These are phyloP conservation scores for Nomada lathburiana DNA, from an alignment of 2,888 invertebrate species.

Conservation along the genomic window DNA sequence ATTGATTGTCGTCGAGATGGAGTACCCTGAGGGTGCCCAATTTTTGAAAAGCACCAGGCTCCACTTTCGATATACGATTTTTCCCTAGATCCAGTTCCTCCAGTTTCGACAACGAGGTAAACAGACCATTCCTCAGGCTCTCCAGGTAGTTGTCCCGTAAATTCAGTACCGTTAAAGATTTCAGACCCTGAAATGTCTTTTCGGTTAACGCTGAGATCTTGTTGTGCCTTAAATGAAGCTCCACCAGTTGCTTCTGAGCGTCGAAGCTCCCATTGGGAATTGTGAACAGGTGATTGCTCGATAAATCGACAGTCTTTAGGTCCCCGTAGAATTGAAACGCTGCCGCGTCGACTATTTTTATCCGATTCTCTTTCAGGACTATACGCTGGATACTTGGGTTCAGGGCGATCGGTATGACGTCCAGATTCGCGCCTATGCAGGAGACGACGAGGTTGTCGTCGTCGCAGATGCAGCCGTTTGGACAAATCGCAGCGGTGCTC, in stretches of 20 bases:
- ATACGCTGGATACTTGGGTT: slow-evolving; percentile 95
- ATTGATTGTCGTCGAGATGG: slow-evolving; percentile 93
- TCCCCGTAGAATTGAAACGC: slow-evolving; percentile 95
- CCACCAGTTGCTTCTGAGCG: slow-evolving; percentile 92
- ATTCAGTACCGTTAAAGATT: slow-evolving; percentile 92
- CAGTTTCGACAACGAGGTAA: slow-evolving; percentile 90
- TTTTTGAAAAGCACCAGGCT: slow-evolving; percentile 91
- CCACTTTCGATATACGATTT: slow-evolving; percentile 93
- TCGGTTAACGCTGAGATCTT: slow-evolving; percentile 93
- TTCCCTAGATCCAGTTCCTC: slow-evolving; percentile 94
- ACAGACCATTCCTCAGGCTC: slow-evolving; percentile 90
- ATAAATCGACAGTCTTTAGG: slow-evolving; percentile 93
- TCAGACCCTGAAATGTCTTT: slow-evolving; percentile 91
- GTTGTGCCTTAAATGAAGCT: slow-evolving; percentile 93
- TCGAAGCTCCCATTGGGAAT: slow-evolving; percentile 92
- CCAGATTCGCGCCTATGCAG: slow-evolving; percentile 94
- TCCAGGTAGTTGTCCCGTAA: slow-evolving; percentile 93
- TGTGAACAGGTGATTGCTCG: slow-evolving; percentile 93
- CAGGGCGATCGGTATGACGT: slow-evolving; percentile 95
- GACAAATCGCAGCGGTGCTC: slow-evolving; percentile 89
- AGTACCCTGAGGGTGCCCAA: slow-evolving; percentile 91
- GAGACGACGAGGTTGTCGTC: slow-evolving; percentile 94
- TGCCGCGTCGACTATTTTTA: slow-evolving; percentile 93
- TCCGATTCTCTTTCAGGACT: slow-evolving; percentile 93
- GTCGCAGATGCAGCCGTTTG: slow-evolving; percentile 94